Evolutionary conservation across 1,140 invertebrate species (phyloP), one percentile per base, ranked within the genome.

Genomic region (Capitella teleta): DNA sequence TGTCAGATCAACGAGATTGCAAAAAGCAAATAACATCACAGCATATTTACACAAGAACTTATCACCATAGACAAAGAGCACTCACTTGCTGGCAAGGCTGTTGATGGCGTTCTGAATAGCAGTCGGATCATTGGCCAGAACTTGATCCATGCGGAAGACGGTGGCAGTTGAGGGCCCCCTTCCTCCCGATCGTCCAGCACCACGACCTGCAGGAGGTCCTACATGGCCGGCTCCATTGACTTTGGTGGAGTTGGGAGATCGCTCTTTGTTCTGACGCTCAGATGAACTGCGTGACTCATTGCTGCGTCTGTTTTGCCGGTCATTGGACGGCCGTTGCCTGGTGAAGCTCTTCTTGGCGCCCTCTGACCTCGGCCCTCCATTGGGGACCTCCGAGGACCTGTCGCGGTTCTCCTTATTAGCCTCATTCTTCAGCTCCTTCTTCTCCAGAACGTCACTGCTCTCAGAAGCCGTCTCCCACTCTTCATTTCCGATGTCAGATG

Each of bases 391-490:
- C 51, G n/a, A n/a, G n/a, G n/a, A n/a, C 37, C 53, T 49, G 41
- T 67, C 64, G 45, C 59, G 57, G 34, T 40, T 47, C 25, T 69
- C 66, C 51, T 60, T 66, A 28, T 49, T 47, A 5, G 26, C 26
- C 3, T 47, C 41, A 23, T 52, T 34, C 59, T 64, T 65, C 53
- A 63, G 57, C 45, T 66, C 61, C 16, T 54, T 47, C 1, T 54
- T 57, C 51, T 61, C 57, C 10, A 68, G 61, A 28, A 76, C 61
- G 58, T 76, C 76, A 62, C 77, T 78, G 57, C 75, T 78, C 57
- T 79, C 77, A n/a, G 77, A 78, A n/a, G 77, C 77, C 26, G 77
- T 79, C 59, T 79, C 77, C 77, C 77, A 79, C 51, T 79, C 77
- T 44, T 77, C 75, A 54, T 74, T 75, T 14, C 63, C 67, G 19